Evolutionary conservation across 2,113 vertebrate species (phyloP), one percentile per base, ranked within the genome.

Genomic region (Barnardius zonarius): DNA sequence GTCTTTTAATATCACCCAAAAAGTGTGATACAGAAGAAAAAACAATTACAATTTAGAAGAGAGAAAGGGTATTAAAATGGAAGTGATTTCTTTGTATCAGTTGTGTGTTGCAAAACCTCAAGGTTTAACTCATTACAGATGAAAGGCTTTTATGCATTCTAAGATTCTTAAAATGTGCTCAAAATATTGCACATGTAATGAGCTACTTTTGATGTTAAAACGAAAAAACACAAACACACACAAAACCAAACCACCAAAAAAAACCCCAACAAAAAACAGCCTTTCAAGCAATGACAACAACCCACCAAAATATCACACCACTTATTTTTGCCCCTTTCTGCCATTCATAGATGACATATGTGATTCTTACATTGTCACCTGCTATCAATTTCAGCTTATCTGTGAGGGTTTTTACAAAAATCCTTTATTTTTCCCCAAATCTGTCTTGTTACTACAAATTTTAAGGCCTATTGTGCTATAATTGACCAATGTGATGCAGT

Each of bases 191-290:
- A 39, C 39, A 39, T 54, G 1, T 66, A 83, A 25, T 23, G 12
- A 5, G 43, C 20, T 64, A 13, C 14, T 3, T 67, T 67, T 67
- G 11, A 44, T 66, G 10, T 77, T 52, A 52, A 62, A 85, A 68
- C 35, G 2, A 22, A 24, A 24, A 28, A 44, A 17, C 25, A 1
- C 15, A 59, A 12, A 3, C 20, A n/a, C 20, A 23, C 33, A 35
- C 33, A 35, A n/a, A 24, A 23, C 11, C 33, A 41, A 14, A 23
- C 55, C 1, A 9, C 12, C 5, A 23, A 14, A 79, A n/a, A 28
- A 6, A 0, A 0, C 11, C 22, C 51, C 27, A 17, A 5, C 28
- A 30, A 41, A 11, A 11, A 80, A 7, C 16, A 57, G 10, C 7
- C 39, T 9, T 12, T 8, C 4, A 19, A 23, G 23, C 1, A 61